These are phyloP conservation scores for human (Homo sapiens) DNA, from an alignment of 2,113 vertebrate genomes.

Conservation along the genomic window DNA sequence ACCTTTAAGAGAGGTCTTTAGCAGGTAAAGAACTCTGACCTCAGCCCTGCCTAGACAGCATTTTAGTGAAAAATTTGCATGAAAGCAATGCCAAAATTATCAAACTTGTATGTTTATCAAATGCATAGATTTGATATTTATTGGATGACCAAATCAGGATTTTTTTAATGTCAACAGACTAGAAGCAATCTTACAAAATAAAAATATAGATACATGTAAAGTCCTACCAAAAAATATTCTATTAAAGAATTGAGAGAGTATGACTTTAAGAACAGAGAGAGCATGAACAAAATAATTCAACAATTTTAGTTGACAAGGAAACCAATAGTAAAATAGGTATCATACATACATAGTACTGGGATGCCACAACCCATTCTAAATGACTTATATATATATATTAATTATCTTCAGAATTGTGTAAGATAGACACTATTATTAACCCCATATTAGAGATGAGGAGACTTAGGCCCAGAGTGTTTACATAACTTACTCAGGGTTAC, in stretches of 20 bases:
- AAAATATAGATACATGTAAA: constrained; percentile 8
- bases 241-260: neutral
- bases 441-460: constrained; percentile 39
- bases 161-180: neutral
- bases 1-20: neutral
- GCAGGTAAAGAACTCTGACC: neutral
- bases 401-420: neutral
- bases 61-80: neutral
- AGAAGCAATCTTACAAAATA: neutral
- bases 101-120: neutral
- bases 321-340: neutral
- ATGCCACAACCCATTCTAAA: neutral
- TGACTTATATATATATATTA: neutral
- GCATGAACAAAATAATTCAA: neutral
- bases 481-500: neutral
- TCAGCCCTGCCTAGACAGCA: neutral
- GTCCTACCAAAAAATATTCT: neutral
- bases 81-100: neutral
- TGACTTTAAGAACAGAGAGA: neutral
- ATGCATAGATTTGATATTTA: neutral
- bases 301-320: neutral
- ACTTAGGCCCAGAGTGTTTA: neutral
- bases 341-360: neutral
- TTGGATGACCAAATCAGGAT: neutral
- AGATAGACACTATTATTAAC: neutral